phyloP scores from a whole-genome alignment of 2,113 vertebrate species.

The Anser cygnoides region DNA sequence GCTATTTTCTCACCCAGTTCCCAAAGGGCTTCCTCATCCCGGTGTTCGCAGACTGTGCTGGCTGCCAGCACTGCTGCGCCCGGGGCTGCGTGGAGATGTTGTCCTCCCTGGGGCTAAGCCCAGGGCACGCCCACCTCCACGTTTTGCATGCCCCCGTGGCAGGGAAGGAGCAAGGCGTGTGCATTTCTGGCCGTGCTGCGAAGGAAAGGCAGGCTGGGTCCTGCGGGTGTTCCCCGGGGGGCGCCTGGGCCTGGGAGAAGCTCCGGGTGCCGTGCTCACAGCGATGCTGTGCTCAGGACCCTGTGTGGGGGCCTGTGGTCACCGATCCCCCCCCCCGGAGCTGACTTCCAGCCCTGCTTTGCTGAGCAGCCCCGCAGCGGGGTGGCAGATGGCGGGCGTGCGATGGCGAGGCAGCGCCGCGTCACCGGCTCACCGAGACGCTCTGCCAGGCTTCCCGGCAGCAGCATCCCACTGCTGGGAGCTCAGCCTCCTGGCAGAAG shows the following conservation, averaged over 20 bases:
- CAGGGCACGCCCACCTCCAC: not conserved
- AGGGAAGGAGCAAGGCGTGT: not conserved
- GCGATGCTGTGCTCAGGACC: fast-evolving
- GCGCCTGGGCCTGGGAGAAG: not conserved
- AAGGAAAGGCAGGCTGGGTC: not conserved
- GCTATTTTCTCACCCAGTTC: constrained; percentile 1
- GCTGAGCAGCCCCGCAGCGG: not conserved
- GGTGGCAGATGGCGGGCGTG: constrained; percentile 43
- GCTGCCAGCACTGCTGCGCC: not conserved
- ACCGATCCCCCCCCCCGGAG: too few species aligned
- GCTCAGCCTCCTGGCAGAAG: constrained; percentile 22
- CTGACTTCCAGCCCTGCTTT: not conserved
- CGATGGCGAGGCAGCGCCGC: constrained; percentile 28
- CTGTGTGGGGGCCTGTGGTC: not conserved
- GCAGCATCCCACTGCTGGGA: not conserved
- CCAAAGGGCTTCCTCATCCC: not conserved
- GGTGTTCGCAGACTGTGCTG: not conserved
- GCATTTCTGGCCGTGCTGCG: not conserved
- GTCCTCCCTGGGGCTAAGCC: not conserved
- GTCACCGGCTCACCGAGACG: constrained; percentile 24
- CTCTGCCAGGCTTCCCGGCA: constrained; percentile 54
- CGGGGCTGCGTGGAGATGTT: not conserved
- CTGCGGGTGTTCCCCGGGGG: not conserved
- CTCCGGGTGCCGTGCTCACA: fast-evolving
- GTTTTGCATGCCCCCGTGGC: not conserved